Evolutionary conservation across 92 coral and sea anemone species (phyloP), one percentile per base, ranked within the genome.

Genomic region (Muricea muricata): DNA sequence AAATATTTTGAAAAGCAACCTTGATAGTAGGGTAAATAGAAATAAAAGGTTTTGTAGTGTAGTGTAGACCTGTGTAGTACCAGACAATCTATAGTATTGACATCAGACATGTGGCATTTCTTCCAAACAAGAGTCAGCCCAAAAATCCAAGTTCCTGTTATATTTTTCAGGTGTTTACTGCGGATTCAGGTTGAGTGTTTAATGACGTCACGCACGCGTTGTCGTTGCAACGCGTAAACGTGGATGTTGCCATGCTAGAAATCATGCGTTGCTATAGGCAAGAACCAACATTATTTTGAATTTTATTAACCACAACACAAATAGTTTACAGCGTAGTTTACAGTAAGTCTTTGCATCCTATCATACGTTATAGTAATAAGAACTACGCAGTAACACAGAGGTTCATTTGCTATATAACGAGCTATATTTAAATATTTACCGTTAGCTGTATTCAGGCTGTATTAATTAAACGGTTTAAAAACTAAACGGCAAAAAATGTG

Each of bases 401-500:
- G n/a, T n/a, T n/a, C n/a, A n/a, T n/a, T n/a, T n/a, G n/a, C n/a
- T 57, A 57, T 57, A 4, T 57, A 15, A 1, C 14, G 14, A 57
- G 31, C 65, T 21, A 7, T 57, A 21, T 28, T 55, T 8, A 55
- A 25, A 55, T 3, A n/a, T n/a, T n/a, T 55, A 55, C 65, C 25
- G 14, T 20, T 57, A n/a, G 65, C 30, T 28, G 1, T 0, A 57
- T 57, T 57, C 28, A n/a, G n/a, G 7, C 61, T 17, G n/a, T 0
- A 54, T 50, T 20, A 55, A 24, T 6, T 55, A 55, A 55, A n/a
- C 25, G 25, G 3, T 25, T 6, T n/a, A 55, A n/a, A 55, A 55
- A 55, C 1, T 55, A 55, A n/a, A n/a, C n/a, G n/a, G n/a, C n/a
- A 4, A 55, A n/a, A 55, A 24, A 79, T 79, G 90, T 86, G 46